A percentile compares a stretch with the other conserved stretches of the same genome.
Evolutionary conservation across 2,888 invertebrate genomes (phyloP).

Genomic region (Erebia epiphron): DNA sequence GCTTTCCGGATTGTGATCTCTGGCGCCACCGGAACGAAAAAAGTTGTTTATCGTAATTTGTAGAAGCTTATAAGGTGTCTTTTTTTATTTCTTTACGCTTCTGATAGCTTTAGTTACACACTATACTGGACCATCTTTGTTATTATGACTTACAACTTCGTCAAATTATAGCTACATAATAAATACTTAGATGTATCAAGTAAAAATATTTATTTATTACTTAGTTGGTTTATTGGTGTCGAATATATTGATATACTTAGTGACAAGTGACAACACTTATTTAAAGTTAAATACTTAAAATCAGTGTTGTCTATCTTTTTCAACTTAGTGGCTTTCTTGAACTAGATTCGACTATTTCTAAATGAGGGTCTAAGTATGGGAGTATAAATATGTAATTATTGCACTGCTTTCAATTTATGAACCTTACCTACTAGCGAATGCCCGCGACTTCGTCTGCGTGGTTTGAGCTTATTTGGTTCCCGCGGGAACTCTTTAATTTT

Average conservation of each 20-base stretch:
- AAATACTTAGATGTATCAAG: not conserved
- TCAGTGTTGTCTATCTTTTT: not conserved
- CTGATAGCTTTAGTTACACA: not conserved
- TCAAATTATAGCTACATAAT: not conserved
- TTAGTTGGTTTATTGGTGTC: too few species aligned
- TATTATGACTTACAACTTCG: too few species aligned
- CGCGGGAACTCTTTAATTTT: too few species aligned
- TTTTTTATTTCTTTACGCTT: not conserved
- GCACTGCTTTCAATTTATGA: not conserved
- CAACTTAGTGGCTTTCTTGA: not conserved
- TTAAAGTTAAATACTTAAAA: too few species aligned
- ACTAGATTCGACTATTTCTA: not conserved
- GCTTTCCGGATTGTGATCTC: slow-evolving; percentile 14
- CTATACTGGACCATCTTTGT: not conserved
- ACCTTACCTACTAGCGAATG: not conserved
- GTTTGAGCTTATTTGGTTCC: too few species aligned
- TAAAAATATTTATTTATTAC: too few species aligned
- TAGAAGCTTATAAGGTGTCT: slow-evolving; percentile 1
- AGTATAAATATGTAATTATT: not conserved
- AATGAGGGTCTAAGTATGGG: not conserved
- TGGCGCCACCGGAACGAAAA: slow-evolving; percentile 16
- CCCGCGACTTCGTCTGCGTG: too few species aligned
- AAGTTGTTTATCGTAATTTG: slow-evolving; percentile 9
- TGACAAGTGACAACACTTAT: too few species aligned
- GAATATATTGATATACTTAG: too few species aligned